A percentile compares a stretch with the other conserved stretches of the same genome.
Conservation (phyloP, 92 coral and sea anemone species). For the Zoanthus sociatus region DNA sequence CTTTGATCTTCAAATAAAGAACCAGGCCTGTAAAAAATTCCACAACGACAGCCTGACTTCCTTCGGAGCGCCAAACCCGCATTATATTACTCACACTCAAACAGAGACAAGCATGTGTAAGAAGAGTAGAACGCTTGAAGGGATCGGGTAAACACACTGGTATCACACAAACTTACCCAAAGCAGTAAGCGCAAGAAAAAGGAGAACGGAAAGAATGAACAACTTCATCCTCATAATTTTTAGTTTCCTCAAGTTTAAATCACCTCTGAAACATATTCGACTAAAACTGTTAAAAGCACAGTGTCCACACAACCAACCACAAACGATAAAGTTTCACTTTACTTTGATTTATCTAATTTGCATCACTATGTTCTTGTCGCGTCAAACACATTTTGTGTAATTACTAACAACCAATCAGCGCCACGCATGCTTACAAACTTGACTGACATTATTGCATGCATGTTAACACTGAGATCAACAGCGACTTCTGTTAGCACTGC, state of each 20-base stretch:
- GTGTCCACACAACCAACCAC: slow-evolving; percentile 71
- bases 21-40: slow-evolving; percentile 3
- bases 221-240: slow-evolving; percentile 32
- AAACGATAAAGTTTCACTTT: slow-evolving; percentile 85
- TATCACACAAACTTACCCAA: slow-evolving; percentile 29
- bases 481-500: slow-evolving; percentile 27
- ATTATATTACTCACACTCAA: slow-evolving; percentile 20
- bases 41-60: neutral
- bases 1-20: neutral
- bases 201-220: slow-evolving; percentile 21
- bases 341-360: slow-evolving; percentile 74
- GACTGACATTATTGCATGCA: slow-evolving; percentile 43
- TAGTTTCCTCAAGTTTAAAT: slow-evolving; percentile 31
- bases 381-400: slow-evolving; percentile 49
- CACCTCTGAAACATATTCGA: slow-evolving; percentile 44
- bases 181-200: slow-evolving; percentile 2
- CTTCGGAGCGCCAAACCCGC: neutral
- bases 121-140: slow-evolving; percentile 28
- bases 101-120: slow-evolving; percentile 16
- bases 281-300: slow-evolving; percentile 69
- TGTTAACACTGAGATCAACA: slow-evolving; percentile 35
- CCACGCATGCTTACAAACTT: slow-evolving; percentile 22
- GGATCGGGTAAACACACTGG: slow-evolving; percentile 40
- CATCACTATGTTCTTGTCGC: slow-evolving; percentile 64
- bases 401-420: slow-evolving; percentile 39